Conservation (phyloP, 2,113 vertebrate genomes). For the Tonatia bakeri region DNA sequence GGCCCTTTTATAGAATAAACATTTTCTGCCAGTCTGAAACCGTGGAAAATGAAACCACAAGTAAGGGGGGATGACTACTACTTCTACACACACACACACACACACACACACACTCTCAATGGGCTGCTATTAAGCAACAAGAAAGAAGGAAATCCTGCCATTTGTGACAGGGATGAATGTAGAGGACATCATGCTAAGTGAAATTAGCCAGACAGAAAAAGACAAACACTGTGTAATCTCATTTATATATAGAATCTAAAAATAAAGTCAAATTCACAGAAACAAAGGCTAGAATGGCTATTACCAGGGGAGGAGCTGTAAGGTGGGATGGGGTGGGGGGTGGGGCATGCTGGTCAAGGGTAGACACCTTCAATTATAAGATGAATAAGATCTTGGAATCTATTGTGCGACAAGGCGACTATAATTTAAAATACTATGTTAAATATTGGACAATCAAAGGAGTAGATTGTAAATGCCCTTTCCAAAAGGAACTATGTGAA, state of each 20-base stretch:
- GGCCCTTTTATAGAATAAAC: not conserved
- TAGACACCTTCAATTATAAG: not conserved
- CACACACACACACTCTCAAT: not conserved
- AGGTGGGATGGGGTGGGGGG: no score
- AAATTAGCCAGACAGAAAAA: no score
- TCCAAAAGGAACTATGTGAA: not conserved
- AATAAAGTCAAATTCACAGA: not conserved
- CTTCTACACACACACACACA: not conserved
- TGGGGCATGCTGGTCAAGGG: not conserved
- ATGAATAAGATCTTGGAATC: not conserved
- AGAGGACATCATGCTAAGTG: no score
- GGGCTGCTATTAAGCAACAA: no score
- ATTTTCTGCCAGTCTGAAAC: not conserved
- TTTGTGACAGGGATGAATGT: no score
- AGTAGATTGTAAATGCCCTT: not conserved
- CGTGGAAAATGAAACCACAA: not conserved
- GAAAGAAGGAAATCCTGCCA: no score
- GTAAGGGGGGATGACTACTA: not conserved
- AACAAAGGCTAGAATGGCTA: not conserved
- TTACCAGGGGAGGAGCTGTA: not conserved
- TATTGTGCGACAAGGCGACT: not conserved
- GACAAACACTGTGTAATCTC: no score
- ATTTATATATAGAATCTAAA: not conserved
- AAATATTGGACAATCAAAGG: not conserved
- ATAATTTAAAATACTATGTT: not conserved